Base-by-base conservation (phyloP, 2,797 vertebrate genomes). In the Telmatherina bonti region DNA sequence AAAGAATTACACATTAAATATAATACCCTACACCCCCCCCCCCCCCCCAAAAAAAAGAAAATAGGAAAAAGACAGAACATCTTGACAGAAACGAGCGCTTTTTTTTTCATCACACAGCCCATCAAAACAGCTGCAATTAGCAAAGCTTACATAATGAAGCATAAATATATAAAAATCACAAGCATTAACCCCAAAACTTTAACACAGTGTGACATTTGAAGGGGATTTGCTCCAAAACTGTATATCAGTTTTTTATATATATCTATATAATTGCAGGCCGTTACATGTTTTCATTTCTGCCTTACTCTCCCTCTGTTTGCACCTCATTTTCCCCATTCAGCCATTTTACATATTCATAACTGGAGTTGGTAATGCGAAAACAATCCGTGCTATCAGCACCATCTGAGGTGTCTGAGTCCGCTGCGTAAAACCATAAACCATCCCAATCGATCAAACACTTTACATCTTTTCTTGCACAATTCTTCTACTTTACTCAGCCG, bases 311-410 rank as follows among this genome's bases (percentile, higher is more conserved):
- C 76, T 84, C 78, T 81, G 80, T 90, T 91, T 89, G 90, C 88
- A 87, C 87, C 90, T 91, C 89, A 84, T 88, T 89, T 84, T 88
- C 87, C 86, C 88, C 74, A 93, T 93, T 92, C 88, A 90, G 91
- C 91, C 92, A 91, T 94, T 93, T 93, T 93, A 91, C 94, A 93
- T 94, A 94, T 94, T 94, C 93, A 94, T 93, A 94, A 93, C 92
- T 91, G 88, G 87, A 93, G 86, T 91, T 92, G 88, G 91, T 92
- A 91, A 93, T 91, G 93, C 92, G 89, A 93, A 94, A 93, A 92
- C 91, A 93, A 92, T 88, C 92, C 82, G 72, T 76, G 89, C 85
- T 76, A 78, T 84, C 85, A 87, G 83, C 74, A 70, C 73, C 83
- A 86, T 90, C 89, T 78, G 76, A 79, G 70, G 69, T 74, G 56